These are phyloP conservation scores for Acestrorhynchus altus DNA, from an alignment of 2,797 vertebrate genomes.

Conservation along the genomic window DNA sequence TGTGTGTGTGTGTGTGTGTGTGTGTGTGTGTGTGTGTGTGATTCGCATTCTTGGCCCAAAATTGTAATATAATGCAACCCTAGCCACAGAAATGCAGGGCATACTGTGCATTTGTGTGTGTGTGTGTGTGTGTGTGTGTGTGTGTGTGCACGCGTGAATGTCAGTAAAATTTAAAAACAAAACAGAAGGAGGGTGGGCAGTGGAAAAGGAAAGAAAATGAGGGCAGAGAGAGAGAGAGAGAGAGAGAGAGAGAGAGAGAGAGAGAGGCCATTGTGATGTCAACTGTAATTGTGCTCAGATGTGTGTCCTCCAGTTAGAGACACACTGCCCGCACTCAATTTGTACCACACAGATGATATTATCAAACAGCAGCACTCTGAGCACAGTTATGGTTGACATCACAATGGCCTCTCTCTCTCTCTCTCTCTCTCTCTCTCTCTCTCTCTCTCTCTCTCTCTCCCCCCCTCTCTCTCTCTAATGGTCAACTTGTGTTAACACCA, in stretches of 20 bases:
- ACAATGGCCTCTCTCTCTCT: neutral
- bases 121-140: constrained; percentile 46
- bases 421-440: neutral
- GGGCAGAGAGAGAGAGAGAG: neutral
- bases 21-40: constrained; percentile 34
- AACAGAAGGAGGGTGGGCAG: no score
- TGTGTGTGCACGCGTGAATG: constrained; percentile 41
- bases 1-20: constrained; percentile 28
- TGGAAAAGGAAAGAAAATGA: neutral
- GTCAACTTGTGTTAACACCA: neutral
- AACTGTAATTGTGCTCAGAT: constrained; percentile 46
- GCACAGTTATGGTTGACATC: no score
- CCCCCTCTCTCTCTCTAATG: neutral
- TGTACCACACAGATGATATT: constrained; percentile 64
- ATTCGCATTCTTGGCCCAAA: no score
- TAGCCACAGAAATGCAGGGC: no score
- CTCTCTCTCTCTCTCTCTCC: neutral
- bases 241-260: neutral
- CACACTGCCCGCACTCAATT: constrained; percentile 60
- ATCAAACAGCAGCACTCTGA: constrained; percentile 45
- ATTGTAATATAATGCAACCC: no score
- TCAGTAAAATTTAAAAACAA: no score
- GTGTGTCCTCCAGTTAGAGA: constrained; percentile 28
- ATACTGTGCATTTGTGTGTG: constrained; percentile 3
- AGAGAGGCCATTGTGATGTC: constrained; percentile 27